Percentiles rank a stretch among this genome's conserved stretches.
phyloP scores from a whole-genome alignment of 2,888 invertebrate species.

The Patella pellucida region DNA sequence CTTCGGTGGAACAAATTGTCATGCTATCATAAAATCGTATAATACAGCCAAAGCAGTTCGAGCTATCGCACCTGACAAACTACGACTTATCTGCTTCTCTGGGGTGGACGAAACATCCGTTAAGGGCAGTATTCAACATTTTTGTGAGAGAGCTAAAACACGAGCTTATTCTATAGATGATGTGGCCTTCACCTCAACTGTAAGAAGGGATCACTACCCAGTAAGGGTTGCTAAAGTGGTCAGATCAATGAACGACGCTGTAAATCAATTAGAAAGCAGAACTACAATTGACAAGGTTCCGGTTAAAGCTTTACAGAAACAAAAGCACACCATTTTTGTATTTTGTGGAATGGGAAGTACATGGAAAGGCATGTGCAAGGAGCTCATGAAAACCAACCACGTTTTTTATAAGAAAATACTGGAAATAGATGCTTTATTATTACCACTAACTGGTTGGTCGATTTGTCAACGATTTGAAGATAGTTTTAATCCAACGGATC shows the following conservation, averaged over 20 bases:
- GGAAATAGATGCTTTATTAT: constrained; percentile 40
- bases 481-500: constrained; percentile 30
- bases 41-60: background rate
- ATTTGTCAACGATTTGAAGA: constrained; percentile 36
- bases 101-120: constrained; percentile 29
- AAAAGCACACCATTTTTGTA: constrained; percentile 42
- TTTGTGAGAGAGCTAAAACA: constrained; percentile 18
- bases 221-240: constrained; percentile 21
- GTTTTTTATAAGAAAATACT: constrained; percentile 41
- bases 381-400: constrained; percentile 36
- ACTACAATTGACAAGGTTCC: background rate
- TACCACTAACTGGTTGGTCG: constrained; percentile 34
- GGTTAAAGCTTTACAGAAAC: too few species aligned
- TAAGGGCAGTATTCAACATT: constrained; percentile 28
- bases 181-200: constrained; percentile 39
- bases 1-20: constrained; percentile 59
- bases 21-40: constrained; percentile 43
- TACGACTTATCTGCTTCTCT: constrained; percentile 33
- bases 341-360: constrained; percentile 60
- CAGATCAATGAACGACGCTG: background rate
- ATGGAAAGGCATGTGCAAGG: constrained; percentile 56
- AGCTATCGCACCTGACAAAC: background rate
- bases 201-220: constrained; percentile 35
- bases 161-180: constrained; percentile 22
- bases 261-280: background rate